Conservation (phyloP, 2,113 vertebrate genomes). For the Scortum barcoo region DNA sequence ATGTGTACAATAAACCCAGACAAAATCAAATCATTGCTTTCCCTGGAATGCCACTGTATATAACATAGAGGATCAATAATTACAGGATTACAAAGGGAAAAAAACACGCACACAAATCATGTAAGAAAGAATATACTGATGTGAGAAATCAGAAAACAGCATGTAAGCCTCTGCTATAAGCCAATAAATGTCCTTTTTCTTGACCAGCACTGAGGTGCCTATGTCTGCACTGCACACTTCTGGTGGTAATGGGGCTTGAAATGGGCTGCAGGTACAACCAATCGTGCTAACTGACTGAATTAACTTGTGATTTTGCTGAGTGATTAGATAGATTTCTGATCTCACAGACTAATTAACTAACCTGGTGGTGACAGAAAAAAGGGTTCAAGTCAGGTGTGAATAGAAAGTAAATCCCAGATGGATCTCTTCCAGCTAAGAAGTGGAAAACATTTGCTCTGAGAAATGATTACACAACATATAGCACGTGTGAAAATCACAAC, state of each 20-base stretch:
- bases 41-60: neutral
- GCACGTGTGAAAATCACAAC: neutral
- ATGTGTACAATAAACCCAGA: neutral
- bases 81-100: neutral
- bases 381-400: neutral
- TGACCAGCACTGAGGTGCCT: constrained; percentile 20
- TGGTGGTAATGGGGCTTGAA: constrained; percentile 59
- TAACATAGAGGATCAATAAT: too few species aligned
- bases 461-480: neutral
- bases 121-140: neutral
- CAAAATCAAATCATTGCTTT: neutral
- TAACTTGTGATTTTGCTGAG: constrained; percentile 42
- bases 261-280: constrained; percentile 54
- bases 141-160: neutral
- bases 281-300: constrained; percentile 48
- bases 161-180: neutral
- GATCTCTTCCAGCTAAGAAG: neutral
- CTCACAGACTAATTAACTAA: constrained; percentile 4
- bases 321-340: constrained; percentile 40
- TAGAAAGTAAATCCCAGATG: neutral
- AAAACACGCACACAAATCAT: neutral
- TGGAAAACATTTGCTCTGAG: too few species aligned
- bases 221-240: constrained; percentile 15
- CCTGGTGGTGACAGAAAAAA: neutral
- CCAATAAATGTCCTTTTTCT: neutral